Evolutionary conservation across 2,797 vertebrate genomes (phyloP).

Genomic region (Bradypodion pumilum): DNA sequence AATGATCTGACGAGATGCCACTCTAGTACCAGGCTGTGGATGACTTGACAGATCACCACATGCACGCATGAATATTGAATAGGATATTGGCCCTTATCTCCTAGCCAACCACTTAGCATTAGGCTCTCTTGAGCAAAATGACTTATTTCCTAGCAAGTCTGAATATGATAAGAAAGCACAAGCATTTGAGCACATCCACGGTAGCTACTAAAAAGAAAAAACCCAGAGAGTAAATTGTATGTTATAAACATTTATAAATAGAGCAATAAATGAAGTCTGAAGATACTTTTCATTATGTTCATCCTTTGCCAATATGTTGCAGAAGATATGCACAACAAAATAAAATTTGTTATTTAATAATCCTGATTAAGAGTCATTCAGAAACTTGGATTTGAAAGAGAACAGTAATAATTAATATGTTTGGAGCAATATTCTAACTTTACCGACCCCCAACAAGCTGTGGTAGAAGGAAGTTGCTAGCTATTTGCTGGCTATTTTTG

Average conservation of each 20-base stretch:
- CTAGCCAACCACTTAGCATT: not conserved
- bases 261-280: not conserved
- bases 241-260: not conserved
- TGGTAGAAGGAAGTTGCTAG: not conserved
- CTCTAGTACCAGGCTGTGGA: too few relatives aligned
- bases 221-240: not conserved
- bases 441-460: not conserved
- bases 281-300: conserved; percentile 1
- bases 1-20: too few relatives aligned
- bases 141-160: not conserved
- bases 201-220: not conserved
- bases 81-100: not conserved
- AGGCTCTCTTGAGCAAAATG: not conserved
- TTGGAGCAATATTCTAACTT: conserved; percentile 19
- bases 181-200: not conserved
- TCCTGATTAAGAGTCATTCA: not conserved
- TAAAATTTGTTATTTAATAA: not conserved
- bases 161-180: not conserved
- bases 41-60: too few relatives aligned
- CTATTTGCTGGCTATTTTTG: not conserved
- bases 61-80: too few relatives aligned
- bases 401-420: conserved; percentile 15
- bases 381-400: conserved; percentile 24
- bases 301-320: not conserved
- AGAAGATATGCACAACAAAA: not conserved